A percentile compares a stretch with the other conserved stretches of the same genome.
Conservation (phyloP, 2,797 vertebrate genomes). For the Sebastes hubbsi region DNA sequence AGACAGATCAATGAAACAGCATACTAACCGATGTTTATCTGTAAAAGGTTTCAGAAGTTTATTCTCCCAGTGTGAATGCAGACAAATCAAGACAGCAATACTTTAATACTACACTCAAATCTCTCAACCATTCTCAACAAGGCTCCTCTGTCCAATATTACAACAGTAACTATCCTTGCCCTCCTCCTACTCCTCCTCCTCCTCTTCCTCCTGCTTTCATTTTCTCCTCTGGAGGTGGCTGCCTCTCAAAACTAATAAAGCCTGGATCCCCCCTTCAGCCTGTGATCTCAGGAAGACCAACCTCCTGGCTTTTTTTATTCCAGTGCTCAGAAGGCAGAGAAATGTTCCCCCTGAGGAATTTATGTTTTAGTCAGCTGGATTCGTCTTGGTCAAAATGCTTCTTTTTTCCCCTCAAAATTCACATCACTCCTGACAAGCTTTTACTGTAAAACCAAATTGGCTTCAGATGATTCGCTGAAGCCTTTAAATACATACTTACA, state of each 20-base stretch:
- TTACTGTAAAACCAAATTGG: background rate
- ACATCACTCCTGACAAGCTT: background rate
- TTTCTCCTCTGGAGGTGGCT: constrained; percentile 54
- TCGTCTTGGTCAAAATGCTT: background rate
- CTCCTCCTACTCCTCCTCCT: background rate
- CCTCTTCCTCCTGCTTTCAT: constrained; percentile 38
- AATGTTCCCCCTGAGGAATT: constrained; percentile 26
- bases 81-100: background rate
- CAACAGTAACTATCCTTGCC: background rate
- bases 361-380: constrained; percentile 3
- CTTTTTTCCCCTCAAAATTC: background rate
- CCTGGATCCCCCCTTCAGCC: constrained; percentile 17
- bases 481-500: background rate
- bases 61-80: background rate
- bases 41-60: background rate
- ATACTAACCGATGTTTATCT: background rate
- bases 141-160: background rate
- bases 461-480: background rate
- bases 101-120: background rate
- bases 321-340: constrained; percentile 34
- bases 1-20: background rate
- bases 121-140: background rate
- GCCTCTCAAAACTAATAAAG: constrained; percentile 71
- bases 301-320: constrained; percentile 25
- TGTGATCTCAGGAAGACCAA: constrained; percentile 36